These are phyloP conservation scores for Tachina lurida DNA, from an alignment of 2,888 invertebrate species.

Conservation along the genomic window DNA sequence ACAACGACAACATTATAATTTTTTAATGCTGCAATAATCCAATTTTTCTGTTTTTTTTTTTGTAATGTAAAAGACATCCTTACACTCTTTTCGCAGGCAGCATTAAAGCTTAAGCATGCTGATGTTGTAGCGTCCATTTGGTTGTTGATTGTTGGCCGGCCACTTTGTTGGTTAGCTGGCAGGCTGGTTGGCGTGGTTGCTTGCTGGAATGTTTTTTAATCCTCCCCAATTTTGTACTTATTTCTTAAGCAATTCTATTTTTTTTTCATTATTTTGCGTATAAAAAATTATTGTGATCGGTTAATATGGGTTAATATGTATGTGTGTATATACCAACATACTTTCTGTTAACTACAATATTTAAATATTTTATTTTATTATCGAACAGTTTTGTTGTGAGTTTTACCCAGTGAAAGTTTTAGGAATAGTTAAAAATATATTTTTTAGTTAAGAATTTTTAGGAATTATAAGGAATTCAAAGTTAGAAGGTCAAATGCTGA, in stretches of 20 bases:
- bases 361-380: slow-evolving; percentile 62
- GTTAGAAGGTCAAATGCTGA: too few species aligned
- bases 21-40: slow-evolving; percentile 45
- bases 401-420: slow-evolving; percentile 26
- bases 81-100: slow-evolving; percentile 26
- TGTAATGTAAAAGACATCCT: slow-evolving; percentile 43
- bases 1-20: slow-evolving; percentile 35
- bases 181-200: slow-evolving; percentile 59
- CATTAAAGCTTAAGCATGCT: slow-evolving; percentile 69
- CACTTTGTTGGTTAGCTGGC: slow-evolving; percentile 63
- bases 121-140: slow-evolving; percentile 58
- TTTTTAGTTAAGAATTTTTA: neutral
- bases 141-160: slow-evolving; percentile 52
- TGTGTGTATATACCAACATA: neutral
- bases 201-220: slow-evolving; percentile 47
- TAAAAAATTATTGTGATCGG: slow-evolving; percentile 66
- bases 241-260: slow-evolving; percentile 16
- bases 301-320: slow-evolving; percentile 38
- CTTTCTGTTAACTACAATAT: slow-evolving; percentile 61
- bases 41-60: slow-evolving; percentile 35
- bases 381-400: slow-evolving; percentile 11
- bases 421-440: neutral
- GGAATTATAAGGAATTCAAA: neutral
- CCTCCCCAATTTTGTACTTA: slow-evolving; percentile 57
- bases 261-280: slow-evolving; percentile 48